Base-by-base conservation (phyloP, 2,888 invertebrate genomes). In the Ochlodes sylvanus region DNA sequence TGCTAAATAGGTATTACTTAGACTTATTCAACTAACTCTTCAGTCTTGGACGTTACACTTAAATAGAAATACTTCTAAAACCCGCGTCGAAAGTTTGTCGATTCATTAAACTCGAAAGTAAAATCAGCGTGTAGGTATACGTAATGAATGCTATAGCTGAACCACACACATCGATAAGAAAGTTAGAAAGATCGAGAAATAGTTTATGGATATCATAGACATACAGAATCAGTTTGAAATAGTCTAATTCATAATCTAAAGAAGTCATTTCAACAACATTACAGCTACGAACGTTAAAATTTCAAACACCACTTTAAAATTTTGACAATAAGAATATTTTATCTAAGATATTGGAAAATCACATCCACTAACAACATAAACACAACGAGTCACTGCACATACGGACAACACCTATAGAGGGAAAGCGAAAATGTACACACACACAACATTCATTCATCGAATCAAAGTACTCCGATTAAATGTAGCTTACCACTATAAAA, bases 21-120 rank as follows among this genome's bases (percentile, higher is more conserved):
- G 87, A 89, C 88, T 90, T 92, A 91, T 84, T 90, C 85, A 89
- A 85, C 90, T 92, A 90, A 90, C 92, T 89, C 91, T 92, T 92
- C 92, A 93, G 93, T 93, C 92, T 93, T 93, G 91, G 89, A 89
- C 92, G 92, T 92, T 92, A 90, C 91, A 87, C 92, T 92, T 92
- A 92, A 88, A 88, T 92, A 90, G 87, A 91, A 89, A 91, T 90
- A 92, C 84, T 89, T 85, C 89, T 92, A 89, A 80, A 90, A 87
- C 92, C 92, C 92, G 92, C 92, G 92, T 92, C 88, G 91, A 88
- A 90, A 87, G 81, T 79, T 82, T 79, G 79, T 77, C 72, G 72
- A 73, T 85, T 85, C 80, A 79, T 73, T 76, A 78, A 79, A 75
- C 81, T 81, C 38, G 79, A 73, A 74, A 79, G 78, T 70, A 76